Evolutionary conservation across 1,140 invertebrate genomes (phyloP).

Genomic region (Drosophila ambigua): DNA sequence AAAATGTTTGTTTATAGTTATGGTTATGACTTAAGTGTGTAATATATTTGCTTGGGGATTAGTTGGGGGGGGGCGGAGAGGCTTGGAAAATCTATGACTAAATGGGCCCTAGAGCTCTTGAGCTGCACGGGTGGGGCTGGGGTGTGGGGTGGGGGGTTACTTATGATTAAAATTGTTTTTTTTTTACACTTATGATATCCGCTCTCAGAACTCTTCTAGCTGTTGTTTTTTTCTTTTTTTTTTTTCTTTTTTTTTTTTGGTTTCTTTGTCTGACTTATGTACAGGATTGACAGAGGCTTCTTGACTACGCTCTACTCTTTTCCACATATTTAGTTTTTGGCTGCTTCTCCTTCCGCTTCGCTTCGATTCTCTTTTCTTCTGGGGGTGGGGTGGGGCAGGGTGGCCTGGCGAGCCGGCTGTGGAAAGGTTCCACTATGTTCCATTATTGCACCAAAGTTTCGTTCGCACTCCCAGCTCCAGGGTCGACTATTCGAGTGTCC

Average conservation of each 20-base stretch:
- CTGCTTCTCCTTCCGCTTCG: neutral
- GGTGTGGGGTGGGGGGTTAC: too few species aligned
- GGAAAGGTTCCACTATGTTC: neutral
- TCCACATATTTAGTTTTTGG: neutral
- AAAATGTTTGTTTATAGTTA: constrained; percentile 20
- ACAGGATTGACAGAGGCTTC: constrained; percentile 32
- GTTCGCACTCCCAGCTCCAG: constrained; percentile 37
- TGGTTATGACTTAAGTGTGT: too few species aligned
- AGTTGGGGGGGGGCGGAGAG: too few species aligned
- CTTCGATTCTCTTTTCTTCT: neutral
- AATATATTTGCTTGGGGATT: too few species aligned
- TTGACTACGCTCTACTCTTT: neutral
- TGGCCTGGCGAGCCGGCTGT: neutral
- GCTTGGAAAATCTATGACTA: too few species aligned
- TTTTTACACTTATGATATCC: constrained; percentile 55
- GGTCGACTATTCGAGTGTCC: constrained; percentile 70
- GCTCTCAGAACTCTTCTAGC: constrained; percentile 16
- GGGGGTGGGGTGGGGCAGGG: too few species aligned
- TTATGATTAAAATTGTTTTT: neutral
- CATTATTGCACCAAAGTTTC: constrained; percentile 65
- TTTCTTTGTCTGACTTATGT: constrained; percentile 22
- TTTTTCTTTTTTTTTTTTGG: constrained; percentile 9
- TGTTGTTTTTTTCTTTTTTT: constrained; percentile 1
- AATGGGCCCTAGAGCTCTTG: constrained; percentile 19
- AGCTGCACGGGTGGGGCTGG: neutral